Conservation (phyloP, 1,140 invertebrate genomes). For the Manduca sexta region DNA sequence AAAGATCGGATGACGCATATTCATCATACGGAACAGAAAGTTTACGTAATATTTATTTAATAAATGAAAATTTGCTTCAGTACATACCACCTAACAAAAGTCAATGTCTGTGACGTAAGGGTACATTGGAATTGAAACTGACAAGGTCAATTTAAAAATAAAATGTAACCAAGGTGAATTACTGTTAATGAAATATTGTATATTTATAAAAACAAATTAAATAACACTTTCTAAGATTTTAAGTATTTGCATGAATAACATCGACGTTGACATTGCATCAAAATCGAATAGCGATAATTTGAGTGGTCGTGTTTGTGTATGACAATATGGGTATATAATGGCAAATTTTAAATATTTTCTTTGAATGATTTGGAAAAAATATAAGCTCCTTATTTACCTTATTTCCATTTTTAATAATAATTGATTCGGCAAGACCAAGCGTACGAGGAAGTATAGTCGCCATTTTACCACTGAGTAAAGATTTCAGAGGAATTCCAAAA, state of each 20-base stretch:
- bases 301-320: no score
- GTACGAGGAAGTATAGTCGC: conserved; percentile 80
- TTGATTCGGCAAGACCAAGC: conserved; percentile 76
- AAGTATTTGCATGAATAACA: no score
- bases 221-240: no score
- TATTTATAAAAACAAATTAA: no score
- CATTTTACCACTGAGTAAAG: conserved; percentile 73
- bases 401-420: conserved; percentile 75
- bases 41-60: conserved; percentile 1
- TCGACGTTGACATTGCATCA: background rate
- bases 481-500: background rate
- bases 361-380: background rate
- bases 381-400: conserved; percentile 73
- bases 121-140: conserved; percentile 35
- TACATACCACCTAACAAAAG: no score
- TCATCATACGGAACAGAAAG: background rate
- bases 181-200: conserved; percentile 1
- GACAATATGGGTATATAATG: no score
- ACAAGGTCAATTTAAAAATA: conserved; percentile 62
- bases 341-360: no score
- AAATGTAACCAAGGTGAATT: conserved; percentile 9
- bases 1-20: background rate
- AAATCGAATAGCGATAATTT: background rate
- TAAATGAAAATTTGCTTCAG: conserved; percentile 3
- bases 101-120: conserved; percentile 52